These are phyloP conservation scores for Perognathus longimembris DNA, from an alignment of 2,113 vertebrate genomes.

Conservation along the genomic window DNA sequence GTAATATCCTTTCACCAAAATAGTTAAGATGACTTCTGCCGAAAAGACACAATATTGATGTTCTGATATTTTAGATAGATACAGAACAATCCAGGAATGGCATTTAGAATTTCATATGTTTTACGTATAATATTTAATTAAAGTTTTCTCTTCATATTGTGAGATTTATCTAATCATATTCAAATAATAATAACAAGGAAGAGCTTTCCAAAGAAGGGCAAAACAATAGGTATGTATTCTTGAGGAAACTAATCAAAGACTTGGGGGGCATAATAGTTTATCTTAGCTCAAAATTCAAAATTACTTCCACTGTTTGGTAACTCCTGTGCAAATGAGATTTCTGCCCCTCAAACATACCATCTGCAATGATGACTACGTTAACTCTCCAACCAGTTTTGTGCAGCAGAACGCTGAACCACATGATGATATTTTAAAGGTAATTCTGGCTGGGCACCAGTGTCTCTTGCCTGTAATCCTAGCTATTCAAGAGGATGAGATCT, in stretches of 20 bases:
- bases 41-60: slow-evolving; percentile 31
- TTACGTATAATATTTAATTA: slow-evolving; percentile 66
- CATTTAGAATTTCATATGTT: slow-evolving; percentile 40
- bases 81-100: neutral
- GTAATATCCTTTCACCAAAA: slow-evolving; percentile 35
- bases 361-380: neutral
- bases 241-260: slow-evolving; percentile 25
- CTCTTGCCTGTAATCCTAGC: no score
- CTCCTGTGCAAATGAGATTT: neutral
- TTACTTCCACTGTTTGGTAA: neutral
- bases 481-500: no score
- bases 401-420: neutral
- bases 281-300: neutral
- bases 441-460: neutral
- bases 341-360: neutral
- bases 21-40: slow-evolving; percentile 21
- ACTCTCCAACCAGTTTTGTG: neutral
- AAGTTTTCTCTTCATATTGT: neutral
- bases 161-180: slow-evolving; percentile 58
- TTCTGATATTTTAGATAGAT: slow-evolving; percentile 52
- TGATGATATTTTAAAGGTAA: slow-evolving; percentile 28
- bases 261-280: slow-evolving; percentile 19
- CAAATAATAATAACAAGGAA: slow-evolving; percentile 32
- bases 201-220: slow-evolving; percentile 24
- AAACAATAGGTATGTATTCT: neutral